Evolutionary conservation across 2,888 invertebrate genomes (phyloP), one percentile per base, ranked within the genome.

Genomic region (Macrophya annulata): DNA sequence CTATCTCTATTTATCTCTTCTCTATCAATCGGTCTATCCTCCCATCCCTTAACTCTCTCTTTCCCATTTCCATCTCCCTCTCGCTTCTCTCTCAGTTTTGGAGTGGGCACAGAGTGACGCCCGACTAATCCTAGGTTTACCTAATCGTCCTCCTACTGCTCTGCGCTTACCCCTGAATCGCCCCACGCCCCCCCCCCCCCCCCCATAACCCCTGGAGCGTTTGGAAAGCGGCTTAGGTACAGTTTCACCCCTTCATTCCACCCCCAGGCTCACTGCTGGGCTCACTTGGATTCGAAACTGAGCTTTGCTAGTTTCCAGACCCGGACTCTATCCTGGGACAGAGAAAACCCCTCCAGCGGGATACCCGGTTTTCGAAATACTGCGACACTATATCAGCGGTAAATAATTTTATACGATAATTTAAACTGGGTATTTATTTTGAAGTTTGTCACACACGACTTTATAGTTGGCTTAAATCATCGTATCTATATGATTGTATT

Each of bases 81-180:
- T 51, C 74, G 83, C 81, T 25, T 86, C 45, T 48, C 84, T 81
- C 79, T 71, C 71, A 31, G 55, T 82, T 85, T 87, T 85, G 88
- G 86, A 90, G 89, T 31, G 90, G 89, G 88, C 88, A 84, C 88
- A 83, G 88, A 89, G 88, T 85, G 87, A 91, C 89, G 90, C 90
- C 89, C 87, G 87, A 93, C 93, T 93, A 93, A 93, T 93, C 93
- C 93, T 84, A 91, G 93, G 93, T 92, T 93, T 93, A 93, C 92
- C 93, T 93, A 93, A 93, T 93, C 93, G 93, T 89, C 90, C 88
- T 89, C 87, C 87, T 51, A 43, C 71, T 40, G 81, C 62, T 81
- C 65, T 62, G 15, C 43, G 81, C 48, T 43, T 15, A 17, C 68
- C 59, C 81, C 43, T 8, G 81, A n/a, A 77, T 77, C 81, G 40